Percentiles rank a stretch among this genome's conserved stretches.
Conservation (phyloP, 2,797 vertebrate species). For the Xiphophorus birchmanni region DNA sequence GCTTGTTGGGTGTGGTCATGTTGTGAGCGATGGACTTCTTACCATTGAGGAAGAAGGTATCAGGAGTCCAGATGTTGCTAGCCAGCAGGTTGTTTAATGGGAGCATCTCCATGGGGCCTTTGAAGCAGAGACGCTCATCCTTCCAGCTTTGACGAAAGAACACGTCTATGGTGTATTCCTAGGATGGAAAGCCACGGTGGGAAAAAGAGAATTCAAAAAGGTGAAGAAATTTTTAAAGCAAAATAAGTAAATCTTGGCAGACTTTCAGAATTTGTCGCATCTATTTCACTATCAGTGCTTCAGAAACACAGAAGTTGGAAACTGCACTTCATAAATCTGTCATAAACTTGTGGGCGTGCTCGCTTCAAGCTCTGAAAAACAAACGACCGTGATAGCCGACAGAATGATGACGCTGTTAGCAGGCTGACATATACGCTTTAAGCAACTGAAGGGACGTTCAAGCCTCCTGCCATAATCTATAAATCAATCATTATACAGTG, state of each 20-base stretch:
- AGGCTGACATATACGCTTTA: conserved; percentile 18
- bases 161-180: conserved; percentile 97
- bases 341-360: conserved; percentile 3
- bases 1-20: conserved; percentile 96
- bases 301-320: conserved; percentile 24
- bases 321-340: conserved; percentile 17
- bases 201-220: background rate
- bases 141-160: conserved; percentile 98
- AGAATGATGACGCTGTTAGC: conserved; percentile 32
- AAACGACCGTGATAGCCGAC: conserved; percentile 17
- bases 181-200: background rate
- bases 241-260: background rate
- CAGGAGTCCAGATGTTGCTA: conserved; percentile 96
- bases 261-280: background rate
- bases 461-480: conserved; percentile 33
- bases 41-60: conserved; percentile 95
- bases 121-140: conserved; percentile 94
- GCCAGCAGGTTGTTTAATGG: conserved; percentile 94
- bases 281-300: background rate
- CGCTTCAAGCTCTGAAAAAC: conserved; percentile 1
- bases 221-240: background rate
- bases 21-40: conserved; percentile 97
- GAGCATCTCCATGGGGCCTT: conserved; percentile 93
- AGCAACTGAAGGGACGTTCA: conserved; percentile 19
- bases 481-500: conserved; percentile 36